A percentile compares a stretch with the other conserved stretches of the same genome.
These are phyloP conservation scores for Drosophila cognata DNA, from an alignment of 2,888 invertebrate species.

Conservation along the genomic window DNA sequence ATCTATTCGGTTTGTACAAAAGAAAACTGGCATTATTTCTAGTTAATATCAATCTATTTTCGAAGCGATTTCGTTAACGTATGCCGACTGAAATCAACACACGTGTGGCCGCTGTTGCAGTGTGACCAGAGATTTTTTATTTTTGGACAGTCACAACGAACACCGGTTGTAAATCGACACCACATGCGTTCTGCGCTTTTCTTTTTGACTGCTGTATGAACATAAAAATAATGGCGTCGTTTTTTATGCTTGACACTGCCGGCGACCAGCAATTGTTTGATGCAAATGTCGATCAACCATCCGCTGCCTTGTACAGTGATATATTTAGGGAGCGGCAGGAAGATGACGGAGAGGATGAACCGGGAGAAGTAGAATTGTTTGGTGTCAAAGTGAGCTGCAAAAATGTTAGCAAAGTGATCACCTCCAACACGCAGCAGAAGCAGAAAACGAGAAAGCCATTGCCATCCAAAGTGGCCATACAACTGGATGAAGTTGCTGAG, in stretches of 20 bases:
- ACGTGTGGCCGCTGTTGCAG: conserved; percentile 40
- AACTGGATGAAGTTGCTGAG: conserved; percentile 59
- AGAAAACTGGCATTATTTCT: conserved; percentile 52
- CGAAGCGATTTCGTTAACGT: conserved; percentile 16
- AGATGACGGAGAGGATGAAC: conserved; percentile 51
- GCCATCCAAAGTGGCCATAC: conserved; percentile 47
- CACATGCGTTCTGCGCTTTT: conserved; percentile 32
- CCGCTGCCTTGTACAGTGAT: conserved; percentile 29
- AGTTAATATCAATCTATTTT: conserved; percentile 15
- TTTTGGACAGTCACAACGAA: conserved; percentile 26
- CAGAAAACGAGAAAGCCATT: conserved; percentile 40
- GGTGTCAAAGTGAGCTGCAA: conserved; percentile 47
- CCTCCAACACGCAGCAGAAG: conserved; percentile 52
- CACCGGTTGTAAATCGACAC: not conserved
- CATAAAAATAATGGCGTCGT: conserved; percentile 68
- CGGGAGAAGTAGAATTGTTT: conserved; percentile 72
- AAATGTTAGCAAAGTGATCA: conserved; percentile 61
- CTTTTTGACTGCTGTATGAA: not conserved
- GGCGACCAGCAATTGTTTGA: conserved; percentile 75
- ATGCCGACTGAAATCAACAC: conserved; percentile 47
- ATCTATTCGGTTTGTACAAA: conserved; percentile 9
- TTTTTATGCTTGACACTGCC: conserved; percentile 80
- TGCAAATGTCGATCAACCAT: conserved; percentile 3
- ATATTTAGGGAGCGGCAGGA: conserved; percentile 6
- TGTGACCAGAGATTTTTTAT: conserved; percentile 21